Evolutionary conservation across 2,888 invertebrate species (phyloP), one percentile per base, ranked within the genome.

Genomic region (Andrena praecox): DNA sequence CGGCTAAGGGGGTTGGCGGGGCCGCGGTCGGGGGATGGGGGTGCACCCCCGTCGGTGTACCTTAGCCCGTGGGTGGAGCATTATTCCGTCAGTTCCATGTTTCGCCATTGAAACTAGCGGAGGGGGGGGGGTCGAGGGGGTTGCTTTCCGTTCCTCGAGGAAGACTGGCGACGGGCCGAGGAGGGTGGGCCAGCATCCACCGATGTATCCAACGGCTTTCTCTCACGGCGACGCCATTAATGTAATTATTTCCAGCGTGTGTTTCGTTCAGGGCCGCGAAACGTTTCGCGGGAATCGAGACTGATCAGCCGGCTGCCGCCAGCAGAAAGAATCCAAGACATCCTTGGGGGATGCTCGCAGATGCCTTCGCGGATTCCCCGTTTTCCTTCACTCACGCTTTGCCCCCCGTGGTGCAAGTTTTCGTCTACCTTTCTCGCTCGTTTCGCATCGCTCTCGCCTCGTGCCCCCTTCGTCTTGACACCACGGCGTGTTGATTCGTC

Each of bases 161-260:
- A 83, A 77, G 77, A 73, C 64, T 8, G 52, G 54, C 64, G 27
- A 6, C 24, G 48, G 12, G 20, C 16, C 20, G 54, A 54, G 42
- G 12, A 31, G 60, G 73, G 74, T 68, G 74, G 81, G 76, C 74
- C 64, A 78, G 80, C 42, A 56, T 56, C 56, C 68, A 66, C 59
- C 84, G 68, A 80, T 84, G 84, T 85, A 84, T 84, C 86, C 87
- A 78, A 70, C 75, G 59, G 79, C 84, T 82, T 85, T 85, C 82
- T 80, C 84, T 80, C 79, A 59, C 67, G 80, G 71, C 82, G 87
- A 85, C 87, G 87, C 88, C 89, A 89, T 89, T 89, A 89, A 89
- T 89, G 87, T 89, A 89, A 89, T 89, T 89, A 89, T 89, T 89
- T 89, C 89, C 88, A 89, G 68, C 87, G 88, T 84, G 77, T 88